phyloP scores from a whole-genome alignment of 1,140 invertebrate species.

The Cepaea nemoralis region DNA sequence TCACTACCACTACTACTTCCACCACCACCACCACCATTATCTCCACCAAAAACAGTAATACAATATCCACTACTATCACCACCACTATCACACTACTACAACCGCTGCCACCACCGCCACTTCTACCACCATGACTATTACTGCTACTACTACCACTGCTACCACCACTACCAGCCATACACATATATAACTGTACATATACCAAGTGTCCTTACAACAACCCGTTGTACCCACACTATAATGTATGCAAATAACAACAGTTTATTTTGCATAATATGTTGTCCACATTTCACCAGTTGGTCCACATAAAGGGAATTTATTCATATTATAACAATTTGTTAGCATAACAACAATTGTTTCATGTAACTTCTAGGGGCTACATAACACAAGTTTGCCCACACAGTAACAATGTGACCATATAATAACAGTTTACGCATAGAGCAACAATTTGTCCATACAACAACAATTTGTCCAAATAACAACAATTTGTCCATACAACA shows the following conservation, averaged over 20 bases:
- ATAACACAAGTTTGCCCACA: too few species aligned
- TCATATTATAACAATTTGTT: too few species aligned
- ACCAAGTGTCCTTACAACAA: neutral
- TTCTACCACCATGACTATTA: neutral
- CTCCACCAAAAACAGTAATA: neutral
- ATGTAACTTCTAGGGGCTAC: too few species aligned
- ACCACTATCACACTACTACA: neutral
- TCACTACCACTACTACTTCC: neutral
- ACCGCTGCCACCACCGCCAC: neutral
- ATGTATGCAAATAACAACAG: neutral
- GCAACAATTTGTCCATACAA: too few species aligned
- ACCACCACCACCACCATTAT: constrained; percentile 3
- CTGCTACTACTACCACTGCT: neutral
- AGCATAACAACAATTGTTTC: too few species aligned
- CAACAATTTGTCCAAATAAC: too few species aligned
- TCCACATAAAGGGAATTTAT: too few species aligned
- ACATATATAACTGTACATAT: neutral
- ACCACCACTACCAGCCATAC: neutral
- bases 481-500: too few species aligned
- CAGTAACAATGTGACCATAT: too few species aligned
- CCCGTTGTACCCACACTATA: neutral
- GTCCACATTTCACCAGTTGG: too few species aligned
- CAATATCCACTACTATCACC: neutral
- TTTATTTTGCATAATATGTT: too few species aligned
- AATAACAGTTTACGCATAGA: too few species aligned